Evolutionary conservation across 2,797 vertebrate species (phyloP).

Genomic region (Catamblyrhynchus diadema): DNA sequence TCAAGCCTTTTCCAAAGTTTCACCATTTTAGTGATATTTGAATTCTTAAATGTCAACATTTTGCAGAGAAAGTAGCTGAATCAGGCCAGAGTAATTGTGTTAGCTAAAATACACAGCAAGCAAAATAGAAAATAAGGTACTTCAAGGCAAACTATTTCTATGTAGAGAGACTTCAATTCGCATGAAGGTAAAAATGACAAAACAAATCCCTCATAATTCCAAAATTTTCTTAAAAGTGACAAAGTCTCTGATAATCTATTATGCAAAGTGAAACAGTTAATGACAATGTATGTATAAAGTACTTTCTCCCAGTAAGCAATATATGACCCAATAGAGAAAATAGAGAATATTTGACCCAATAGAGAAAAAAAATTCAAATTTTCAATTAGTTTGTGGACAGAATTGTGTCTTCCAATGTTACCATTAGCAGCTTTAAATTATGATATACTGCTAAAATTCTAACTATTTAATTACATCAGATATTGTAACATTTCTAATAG

Average conservation of each 20-base stretch:
- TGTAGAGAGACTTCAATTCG: background rate
- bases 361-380: background rate
- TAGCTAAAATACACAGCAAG: background rate
- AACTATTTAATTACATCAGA: background rate
- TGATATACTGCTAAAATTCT: background rate
- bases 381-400: background rate
- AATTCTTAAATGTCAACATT: constrained; percentile 1
- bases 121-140: background rate
- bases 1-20: background rate
- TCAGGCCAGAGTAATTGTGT: background rate
- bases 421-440: background rate
- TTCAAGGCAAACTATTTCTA: background rate
- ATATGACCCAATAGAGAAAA: background rate
- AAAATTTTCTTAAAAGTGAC: background rate
- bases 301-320: background rate
- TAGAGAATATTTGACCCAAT: background rate
- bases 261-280: background rate
- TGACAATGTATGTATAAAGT: background rate
- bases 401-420: background rate
- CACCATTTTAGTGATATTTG: background rate
- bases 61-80: constrained; percentile 14
- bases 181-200: background rate
- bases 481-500: background rate
- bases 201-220: background rate
- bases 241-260: background rate